A percentile compares a stretch with the other conserved stretches of the same genome.
These are phyloP conservation scores for Malurus leucopterus DNA, from an alignment of 2,797 vertebrate species.

Conservation along the genomic window DNA sequence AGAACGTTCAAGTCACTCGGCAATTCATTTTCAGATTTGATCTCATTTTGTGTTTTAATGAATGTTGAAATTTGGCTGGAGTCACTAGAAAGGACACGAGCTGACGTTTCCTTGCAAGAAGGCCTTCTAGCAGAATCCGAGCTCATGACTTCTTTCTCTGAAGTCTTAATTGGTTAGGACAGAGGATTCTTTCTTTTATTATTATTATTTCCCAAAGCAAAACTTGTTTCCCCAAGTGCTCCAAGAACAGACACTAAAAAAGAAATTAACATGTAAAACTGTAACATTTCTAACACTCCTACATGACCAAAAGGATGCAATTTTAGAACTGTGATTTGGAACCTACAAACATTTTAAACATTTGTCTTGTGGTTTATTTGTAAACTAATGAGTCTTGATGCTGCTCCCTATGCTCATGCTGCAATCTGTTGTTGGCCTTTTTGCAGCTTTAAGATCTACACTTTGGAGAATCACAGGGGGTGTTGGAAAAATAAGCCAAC, in stretches of 20 bases:
- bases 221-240: constrained; percentile 8
- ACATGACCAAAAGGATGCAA: constrained; percentile 58
- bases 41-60: constrained; percentile 30
- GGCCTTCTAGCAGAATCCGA: constrained; percentile 12
- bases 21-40: constrained; percentile 29
- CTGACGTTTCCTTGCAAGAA: not conserved
- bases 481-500: constrained; percentile 59
- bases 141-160: not conserved
- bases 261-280: constrained; percentile 29
- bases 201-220: not conserved
- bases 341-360: constrained; percentile 58
- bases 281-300: constrained; percentile 52
- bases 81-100: not conserved
- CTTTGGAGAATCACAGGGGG: constrained; percentile 38
- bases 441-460: constrained; percentile 29
- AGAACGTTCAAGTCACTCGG: not conserved
- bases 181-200: not conserved
- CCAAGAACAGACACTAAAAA: constrained; percentile 44
- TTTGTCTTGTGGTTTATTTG: constrained; percentile 50
- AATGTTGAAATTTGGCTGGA: constrained; percentile 15
- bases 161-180: constrained; percentile 44
- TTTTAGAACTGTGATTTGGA: constrained; percentile 62
- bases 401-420: constrained; percentile 27
- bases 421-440: constrained; percentile 48
- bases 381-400: constrained; percentile 54